Evolutionary conservation across 2,113 vertebrate species (phyloP).

Genomic region (Hydropotes inermis): DNA sequence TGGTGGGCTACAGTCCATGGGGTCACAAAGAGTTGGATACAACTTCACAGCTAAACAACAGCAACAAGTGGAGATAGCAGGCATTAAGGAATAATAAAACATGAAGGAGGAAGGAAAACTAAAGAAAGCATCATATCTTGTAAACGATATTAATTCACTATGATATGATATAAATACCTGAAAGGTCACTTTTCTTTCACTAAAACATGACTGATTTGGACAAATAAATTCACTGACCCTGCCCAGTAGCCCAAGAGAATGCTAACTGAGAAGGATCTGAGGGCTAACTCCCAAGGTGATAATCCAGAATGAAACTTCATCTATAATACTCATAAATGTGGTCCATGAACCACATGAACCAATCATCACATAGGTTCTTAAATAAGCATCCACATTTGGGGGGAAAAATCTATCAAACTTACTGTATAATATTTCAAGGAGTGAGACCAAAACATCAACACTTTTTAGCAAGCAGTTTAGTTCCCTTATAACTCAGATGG

Average conservation of each 20-base stretch:
- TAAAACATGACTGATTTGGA: neutral
- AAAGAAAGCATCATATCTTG: neutral
- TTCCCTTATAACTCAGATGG: neutral
- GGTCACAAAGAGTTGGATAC: neutral
- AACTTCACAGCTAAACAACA: neutral
- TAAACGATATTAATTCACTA: neutral
- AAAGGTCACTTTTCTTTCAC: neutral
- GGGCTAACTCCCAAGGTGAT: neutral
- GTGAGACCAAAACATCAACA: neutral
- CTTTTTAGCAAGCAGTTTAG: neutral
- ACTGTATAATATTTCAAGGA: neutral
- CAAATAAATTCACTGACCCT: neutral
- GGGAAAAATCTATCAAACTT: fast-evolving
- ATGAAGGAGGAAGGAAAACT: neutral
- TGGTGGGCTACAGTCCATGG: neutral
- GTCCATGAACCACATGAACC: neutral
- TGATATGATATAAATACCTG: neutral
- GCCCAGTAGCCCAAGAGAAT: neutral
- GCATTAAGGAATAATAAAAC: neutral
- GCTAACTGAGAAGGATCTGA: neutral
- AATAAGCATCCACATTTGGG: neutral
- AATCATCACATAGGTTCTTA: neutral
- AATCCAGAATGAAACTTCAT: neutral
- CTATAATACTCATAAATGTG: neutral
- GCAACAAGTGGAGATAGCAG: neutral